A percentile compares a stretch with the other conserved stretches of the same genome.
Evolutionary conservation across 1,140 invertebrate species (phyloP).

Genomic region (Drosophila chauvacae): DNA sequence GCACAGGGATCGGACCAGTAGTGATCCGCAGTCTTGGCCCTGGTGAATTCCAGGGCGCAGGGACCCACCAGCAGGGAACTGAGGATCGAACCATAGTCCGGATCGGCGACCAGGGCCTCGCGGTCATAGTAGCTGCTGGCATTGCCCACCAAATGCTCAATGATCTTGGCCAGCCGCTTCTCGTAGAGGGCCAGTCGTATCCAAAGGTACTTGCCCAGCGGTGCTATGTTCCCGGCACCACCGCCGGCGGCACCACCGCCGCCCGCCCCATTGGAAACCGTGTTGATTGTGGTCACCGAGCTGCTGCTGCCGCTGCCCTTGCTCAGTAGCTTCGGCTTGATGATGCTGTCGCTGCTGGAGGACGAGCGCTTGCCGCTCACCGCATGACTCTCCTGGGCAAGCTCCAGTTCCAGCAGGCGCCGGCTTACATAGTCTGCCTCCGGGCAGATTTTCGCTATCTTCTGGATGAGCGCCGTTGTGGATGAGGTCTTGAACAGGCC

Average conservation of each 20-base stretch:
- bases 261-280: constrained; percentile 46
- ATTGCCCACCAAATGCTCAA: constrained; percentile 94
- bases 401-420: constrained; percentile 89
- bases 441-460: constrained; percentile 91
- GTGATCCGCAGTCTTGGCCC: constrained; percentile 94
- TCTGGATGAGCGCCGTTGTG: constrained; percentile 94
- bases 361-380: constrained; percentile 89
- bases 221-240: constrained; percentile 19
- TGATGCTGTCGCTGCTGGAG: constrained; percentile 90
- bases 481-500: constrained; percentile 95
- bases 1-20: constrained; percentile 96
- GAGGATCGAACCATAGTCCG: constrained; percentile 95
- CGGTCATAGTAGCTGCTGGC: constrained; percentile 93
- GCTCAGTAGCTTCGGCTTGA: constrained; percentile 87
- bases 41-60: constrained; percentile 95
- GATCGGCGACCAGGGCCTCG: constrained; percentile 94
- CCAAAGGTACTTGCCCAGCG: constrained; percentile 90
- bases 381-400: constrained; percentile 89
- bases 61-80: constrained; percentile 95
- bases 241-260: constrained; percentile 52
- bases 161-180: constrained; percentile 93
- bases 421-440: constrained; percentile 91
- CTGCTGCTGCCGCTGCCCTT: constrained; percentile 86
- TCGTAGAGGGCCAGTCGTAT: constrained; percentile 95
- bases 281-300: constrained; percentile 84